Percentiles rank a stretch among this genome's conserved stretches.
These are phyloP conservation scores for Beroe ovata DNA, from an alignment of 37 sponge, comb jelly and placozoan species.

Conservation along the genomic window DNA sequence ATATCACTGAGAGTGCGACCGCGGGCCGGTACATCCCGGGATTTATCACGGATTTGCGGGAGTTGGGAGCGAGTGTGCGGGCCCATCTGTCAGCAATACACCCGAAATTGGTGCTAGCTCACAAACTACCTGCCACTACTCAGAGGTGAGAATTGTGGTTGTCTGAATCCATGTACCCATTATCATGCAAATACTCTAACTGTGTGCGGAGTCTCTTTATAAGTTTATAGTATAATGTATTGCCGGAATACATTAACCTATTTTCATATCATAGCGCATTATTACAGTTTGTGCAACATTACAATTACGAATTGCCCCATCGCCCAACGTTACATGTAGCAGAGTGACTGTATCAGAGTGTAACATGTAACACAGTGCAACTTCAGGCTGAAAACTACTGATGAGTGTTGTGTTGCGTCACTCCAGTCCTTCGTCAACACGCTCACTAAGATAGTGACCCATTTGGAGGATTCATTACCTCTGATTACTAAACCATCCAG, in stretches of 20 bases:
- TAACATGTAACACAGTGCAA: too few species aligned
- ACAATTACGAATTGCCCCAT: too few species aligned
- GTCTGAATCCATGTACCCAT: too few species aligned
- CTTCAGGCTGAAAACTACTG: slow-evolving; percentile 57
- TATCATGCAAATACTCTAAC: too few species aligned
- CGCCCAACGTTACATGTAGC: too few species aligned
- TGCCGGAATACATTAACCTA: too few species aligned
- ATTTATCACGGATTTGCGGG: background rate
- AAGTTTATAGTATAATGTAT: too few species aligned
- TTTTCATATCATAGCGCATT: too few species aligned
- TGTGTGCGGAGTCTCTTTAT: too few species aligned
- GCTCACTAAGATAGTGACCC: slow-evolving; percentile 41
- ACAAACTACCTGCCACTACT: slow-evolving; percentile 34
- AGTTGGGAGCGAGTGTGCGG: background rate
- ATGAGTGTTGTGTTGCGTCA: slow-evolving; percentile 49
- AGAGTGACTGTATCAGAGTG: too few species aligned
- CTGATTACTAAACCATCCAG: slow-evolving; percentile 28
- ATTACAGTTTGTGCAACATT: too few species aligned
- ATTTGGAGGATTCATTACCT: background rate
- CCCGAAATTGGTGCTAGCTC: slow-evolving; percentile 34
- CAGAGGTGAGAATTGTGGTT: slow-evolving; percentile 61
- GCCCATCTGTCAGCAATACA: slow-evolving; percentile 28
- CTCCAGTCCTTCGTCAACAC: slow-evolving; percentile 63
- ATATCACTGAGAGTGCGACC: background rate
- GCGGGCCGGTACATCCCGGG: slow-evolving; percentile 29